phyloP scores from a whole-genome alignment of 2,888 invertebrate genomes.

The Andrena flavipes region DNA sequence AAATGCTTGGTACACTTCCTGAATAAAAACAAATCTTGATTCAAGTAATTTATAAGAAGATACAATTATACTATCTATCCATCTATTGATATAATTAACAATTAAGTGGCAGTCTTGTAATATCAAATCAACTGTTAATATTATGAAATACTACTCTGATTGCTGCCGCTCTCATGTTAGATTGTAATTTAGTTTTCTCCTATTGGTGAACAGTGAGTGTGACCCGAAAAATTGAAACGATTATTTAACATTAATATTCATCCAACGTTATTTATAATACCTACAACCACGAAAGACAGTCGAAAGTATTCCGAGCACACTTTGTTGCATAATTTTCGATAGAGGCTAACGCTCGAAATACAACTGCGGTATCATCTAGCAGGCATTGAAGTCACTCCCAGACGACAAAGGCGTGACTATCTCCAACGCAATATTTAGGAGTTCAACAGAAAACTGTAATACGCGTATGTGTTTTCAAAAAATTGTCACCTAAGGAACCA shows the following conservation, averaged over 20 bases:
- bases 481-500: too few relatives aligned
- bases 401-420: not conserved
- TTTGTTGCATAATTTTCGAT: slow-evolving; percentile 39
- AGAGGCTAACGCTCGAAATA: slow-evolving; percentile 3
- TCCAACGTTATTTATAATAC: slow-evolving; percentile 6
- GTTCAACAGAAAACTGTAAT: not conserved
- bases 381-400: slow-evolving; percentile 35
- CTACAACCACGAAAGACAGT: slow-evolving; percentile 34
- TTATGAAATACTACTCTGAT: not conserved
- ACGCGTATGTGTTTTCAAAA: not conserved
- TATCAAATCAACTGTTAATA: not conserved
- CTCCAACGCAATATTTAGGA: not conserved
- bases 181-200: not conserved
- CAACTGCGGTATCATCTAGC: not conserved
- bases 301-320: slow-evolving; percentile 39
- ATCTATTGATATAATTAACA: not conserved
- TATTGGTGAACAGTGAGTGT: not conserved
- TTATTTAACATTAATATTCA: not conserved
- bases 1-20: not conserved
- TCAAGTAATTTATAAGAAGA: too few relatives aligned
- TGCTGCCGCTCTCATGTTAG: not conserved
- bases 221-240: not conserved
- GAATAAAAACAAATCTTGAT: not conserved
- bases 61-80: not conserved
- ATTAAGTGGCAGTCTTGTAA: not conserved